Evolutionary conservation across 2,113 vertebrate genomes (phyloP).

Genomic region (Lophura nycthemera): DNA sequence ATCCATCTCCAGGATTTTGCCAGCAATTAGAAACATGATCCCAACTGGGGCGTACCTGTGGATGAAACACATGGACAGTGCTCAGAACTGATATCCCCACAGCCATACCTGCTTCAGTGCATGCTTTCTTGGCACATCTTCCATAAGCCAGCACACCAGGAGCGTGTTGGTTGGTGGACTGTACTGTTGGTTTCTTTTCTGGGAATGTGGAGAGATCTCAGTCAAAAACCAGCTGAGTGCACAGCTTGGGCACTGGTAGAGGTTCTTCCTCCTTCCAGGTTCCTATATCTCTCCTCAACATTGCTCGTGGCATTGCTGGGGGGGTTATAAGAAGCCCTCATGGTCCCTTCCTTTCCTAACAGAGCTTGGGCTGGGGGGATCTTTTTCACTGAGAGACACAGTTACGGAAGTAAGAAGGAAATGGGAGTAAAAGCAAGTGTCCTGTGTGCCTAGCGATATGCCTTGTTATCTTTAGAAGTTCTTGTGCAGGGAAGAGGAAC

Average conservation of each 20-base stretch:
- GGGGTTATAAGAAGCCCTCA: background rate
- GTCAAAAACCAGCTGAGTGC: background rate
- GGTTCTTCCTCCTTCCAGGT: background rate
- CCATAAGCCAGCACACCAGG: background rate
- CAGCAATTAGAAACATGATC: conserved; percentile 96
- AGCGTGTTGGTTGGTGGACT: background rate
- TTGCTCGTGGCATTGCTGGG: background rate
- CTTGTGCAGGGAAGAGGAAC: background rate
- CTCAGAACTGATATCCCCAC: background rate
- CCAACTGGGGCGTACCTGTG: conserved; percentile 94
- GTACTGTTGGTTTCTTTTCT: background rate
- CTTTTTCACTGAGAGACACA: background rate
- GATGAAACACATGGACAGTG: background rate
- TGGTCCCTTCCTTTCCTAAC: background rate
- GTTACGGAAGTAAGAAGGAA: background rate
- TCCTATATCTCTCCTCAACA: background rate
- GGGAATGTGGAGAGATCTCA: background rate
- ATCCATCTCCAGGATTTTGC: conserved; percentile 97
- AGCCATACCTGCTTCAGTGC: background rate
- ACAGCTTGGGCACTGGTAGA: background rate
- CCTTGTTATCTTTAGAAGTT: background rate
- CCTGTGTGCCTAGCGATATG: background rate
- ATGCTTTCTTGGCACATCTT: background rate
- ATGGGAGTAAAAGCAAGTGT: background rate
- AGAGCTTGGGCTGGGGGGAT: background rate